These are phyloP conservation scores for Cydia splendana DNA, from an alignment of 1,140 invertebrate genomes.

Conservation along the genomic window DNA sequence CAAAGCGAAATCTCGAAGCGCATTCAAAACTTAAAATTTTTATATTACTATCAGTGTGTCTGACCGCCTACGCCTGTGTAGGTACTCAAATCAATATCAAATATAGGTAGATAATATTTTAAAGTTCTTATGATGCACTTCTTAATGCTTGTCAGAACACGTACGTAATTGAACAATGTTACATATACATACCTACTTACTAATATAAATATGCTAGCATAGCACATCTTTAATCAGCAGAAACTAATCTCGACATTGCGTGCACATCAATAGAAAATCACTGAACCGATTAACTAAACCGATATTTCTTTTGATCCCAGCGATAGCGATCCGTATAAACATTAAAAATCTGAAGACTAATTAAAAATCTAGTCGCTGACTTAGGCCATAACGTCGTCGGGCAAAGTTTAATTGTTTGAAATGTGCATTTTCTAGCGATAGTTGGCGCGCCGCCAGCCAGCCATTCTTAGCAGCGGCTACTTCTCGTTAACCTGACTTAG, in stretches of 20 bases:
- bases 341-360: constrained; percentile 5
- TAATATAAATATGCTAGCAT: not conserved
- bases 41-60: too few relatives aligned
- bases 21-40: not conserved
- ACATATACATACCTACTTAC: not conserved
- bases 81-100: too few relatives aligned
- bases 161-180: not conserved
- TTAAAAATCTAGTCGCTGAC: constrained; percentile 20
- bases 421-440: constrained; percentile 41
- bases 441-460: constrained; percentile 41
- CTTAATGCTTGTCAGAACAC: too few relatives aligned
- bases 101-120: too few relatives aligned
- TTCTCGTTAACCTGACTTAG: constrained; percentile 39
- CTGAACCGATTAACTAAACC: not conserved
- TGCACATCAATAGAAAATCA: constrained; percentile 15
- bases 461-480: constrained; percentile 11
- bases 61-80: too few relatives aligned
- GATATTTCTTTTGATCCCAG: constrained; percentile 7
- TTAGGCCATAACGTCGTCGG: constrained; percentile 30
- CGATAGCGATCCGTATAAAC: not conserved
- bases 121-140: too few relatives aligned
- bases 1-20: not conserved
- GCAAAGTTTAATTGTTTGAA: constrained; percentile 54
- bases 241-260: constrained; percentile 25
- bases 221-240: not conserved